Evolutionary conservation across 2,797 vertebrate species (phyloP).

Genomic region (Acridotheres tristis): DNA sequence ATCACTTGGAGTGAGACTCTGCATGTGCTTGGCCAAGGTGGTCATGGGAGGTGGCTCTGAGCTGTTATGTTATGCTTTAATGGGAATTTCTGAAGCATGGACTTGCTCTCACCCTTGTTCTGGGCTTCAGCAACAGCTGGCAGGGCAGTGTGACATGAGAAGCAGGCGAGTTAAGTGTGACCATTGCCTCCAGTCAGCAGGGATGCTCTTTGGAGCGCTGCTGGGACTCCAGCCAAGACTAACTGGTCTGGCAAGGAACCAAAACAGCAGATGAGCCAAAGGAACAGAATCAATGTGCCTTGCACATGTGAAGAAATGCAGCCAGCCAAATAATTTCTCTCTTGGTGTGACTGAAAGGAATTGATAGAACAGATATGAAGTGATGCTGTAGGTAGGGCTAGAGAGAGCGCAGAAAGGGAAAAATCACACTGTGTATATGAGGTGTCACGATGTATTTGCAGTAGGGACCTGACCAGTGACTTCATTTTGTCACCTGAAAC

Average conservation of each 20-base stretch:
- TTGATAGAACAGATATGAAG: neutral
- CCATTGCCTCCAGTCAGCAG: neutral
- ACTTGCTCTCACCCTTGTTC: neutral
- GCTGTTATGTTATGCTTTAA: neutral
- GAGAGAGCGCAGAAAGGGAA: neutral
- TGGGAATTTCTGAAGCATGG: neutral
- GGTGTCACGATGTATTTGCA: neutral
- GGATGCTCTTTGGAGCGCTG: accelerated
- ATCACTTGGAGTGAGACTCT: neutral
- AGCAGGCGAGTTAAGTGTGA: neutral
- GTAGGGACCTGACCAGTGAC: no score
- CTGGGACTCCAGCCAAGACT: neutral
- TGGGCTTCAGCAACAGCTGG: neutral
- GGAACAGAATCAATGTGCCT: neutral
- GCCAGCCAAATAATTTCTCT: neutral
- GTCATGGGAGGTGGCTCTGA: accelerated
- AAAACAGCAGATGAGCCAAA: neutral
- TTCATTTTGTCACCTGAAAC: neutral
- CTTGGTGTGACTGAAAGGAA: neutral
- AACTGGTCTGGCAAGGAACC: neutral
- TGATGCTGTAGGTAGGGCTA: neutral
- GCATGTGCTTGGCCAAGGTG: neutral
- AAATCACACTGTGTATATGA: accelerated
- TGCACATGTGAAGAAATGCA: neutral
- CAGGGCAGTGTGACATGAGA: neutral